A percentile compares a stretch with the other conserved stretches of the same genome.
Evolutionary conservation across 2,888 invertebrate genomes (phyloP).

Genomic region (Melanotus villosus): DNA sequence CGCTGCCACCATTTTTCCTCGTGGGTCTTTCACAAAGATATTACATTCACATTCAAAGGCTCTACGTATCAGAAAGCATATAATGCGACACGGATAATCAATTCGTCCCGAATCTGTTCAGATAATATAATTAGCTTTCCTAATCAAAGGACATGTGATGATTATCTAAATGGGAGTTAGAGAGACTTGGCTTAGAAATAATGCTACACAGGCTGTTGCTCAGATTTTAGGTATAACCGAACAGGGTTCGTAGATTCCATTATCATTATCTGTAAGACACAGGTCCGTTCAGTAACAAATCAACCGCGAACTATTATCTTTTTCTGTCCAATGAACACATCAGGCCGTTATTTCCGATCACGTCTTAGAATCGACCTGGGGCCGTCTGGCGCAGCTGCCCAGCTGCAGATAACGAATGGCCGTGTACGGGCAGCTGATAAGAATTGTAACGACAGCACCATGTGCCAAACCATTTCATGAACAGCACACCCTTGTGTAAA

Average conservation of each 20-base stretch:
- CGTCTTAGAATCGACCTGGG: slow-evolving; percentile 54
- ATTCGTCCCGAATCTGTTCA: background rate
- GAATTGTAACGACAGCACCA: slow-evolving; percentile 30
- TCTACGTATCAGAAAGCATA: no score
- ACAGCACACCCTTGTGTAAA: background rate
- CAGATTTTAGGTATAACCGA: background rate
- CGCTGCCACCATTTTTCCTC: background rate
- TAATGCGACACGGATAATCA: slow-evolving; percentile 15
- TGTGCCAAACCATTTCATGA: slow-evolving; percentile 6
- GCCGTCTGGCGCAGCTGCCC: slow-evolving; percentile 46
- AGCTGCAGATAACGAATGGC: slow-evolving; percentile 46
- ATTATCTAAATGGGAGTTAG: slow-evolving; percentile 16
- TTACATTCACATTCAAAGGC: no score
- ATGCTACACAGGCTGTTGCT: background rate
- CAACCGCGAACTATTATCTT: slow-evolving; percentile 57
- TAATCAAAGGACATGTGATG: slow-evolving; percentile 14
- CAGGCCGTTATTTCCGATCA: slow-evolving; percentile 58
- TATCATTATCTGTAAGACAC: slow-evolving; percentile 32
- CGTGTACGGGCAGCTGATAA: slow-evolving; percentile 44
- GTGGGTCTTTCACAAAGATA: no score
- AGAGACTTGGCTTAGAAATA: slow-evolving; percentile 2
- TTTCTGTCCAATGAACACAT: slow-evolving; percentile 56
- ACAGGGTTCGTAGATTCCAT: slow-evolving; percentile 23
- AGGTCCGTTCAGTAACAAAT: slow-evolving; percentile 51
- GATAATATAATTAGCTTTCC: slow-evolving; percentile 15